Conservation (phyloP, 2,888 invertebrate genomes). For the Metacarcinus magister region DNA sequence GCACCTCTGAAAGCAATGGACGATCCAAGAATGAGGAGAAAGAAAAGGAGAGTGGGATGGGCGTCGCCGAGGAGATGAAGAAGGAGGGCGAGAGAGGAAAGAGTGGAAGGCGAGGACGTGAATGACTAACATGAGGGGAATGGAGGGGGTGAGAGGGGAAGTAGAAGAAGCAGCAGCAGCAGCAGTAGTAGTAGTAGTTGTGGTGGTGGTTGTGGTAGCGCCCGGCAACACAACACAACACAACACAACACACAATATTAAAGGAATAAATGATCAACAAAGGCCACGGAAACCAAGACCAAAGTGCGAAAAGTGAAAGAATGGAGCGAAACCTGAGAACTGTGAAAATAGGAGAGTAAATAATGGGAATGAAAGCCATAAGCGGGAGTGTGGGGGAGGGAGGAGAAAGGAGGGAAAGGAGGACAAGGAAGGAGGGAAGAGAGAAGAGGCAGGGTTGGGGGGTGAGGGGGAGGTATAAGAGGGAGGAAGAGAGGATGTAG, state of each 20-base stretch:
- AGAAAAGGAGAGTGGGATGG: constrained; percentile 66
- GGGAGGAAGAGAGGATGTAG: background rate
- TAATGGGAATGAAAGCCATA: constrained; percentile 50
- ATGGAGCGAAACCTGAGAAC: constrained; percentile 47
- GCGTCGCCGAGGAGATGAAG: constrained; percentile 57
- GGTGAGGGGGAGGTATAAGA: background rate
- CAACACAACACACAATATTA: no score
- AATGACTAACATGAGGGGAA: constrained; percentile 36
- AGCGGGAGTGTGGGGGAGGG: constrained; percentile 35
- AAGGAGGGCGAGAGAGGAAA: constrained; percentile 5
- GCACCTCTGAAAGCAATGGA: constrained; percentile 71
- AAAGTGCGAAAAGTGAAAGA: constrained; percentile 26
- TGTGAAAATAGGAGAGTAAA: constrained; percentile 52
- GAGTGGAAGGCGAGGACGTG: background rate
- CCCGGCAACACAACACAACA: background rate
- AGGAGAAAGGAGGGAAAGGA: background rate
- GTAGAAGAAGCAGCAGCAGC: background rate
- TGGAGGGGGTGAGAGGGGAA: background rate
- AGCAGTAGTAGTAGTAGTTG: background rate
- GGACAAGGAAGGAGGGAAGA: background rate
- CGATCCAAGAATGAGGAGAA: constrained; percentile 60
- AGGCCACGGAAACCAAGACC: background rate
- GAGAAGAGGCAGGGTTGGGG: background rate
- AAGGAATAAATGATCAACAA: background rate
- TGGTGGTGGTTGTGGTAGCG: background rate